Conservation (phyloP, 2,888 invertebrate species). For the Oxytorus armatus region DNA sequence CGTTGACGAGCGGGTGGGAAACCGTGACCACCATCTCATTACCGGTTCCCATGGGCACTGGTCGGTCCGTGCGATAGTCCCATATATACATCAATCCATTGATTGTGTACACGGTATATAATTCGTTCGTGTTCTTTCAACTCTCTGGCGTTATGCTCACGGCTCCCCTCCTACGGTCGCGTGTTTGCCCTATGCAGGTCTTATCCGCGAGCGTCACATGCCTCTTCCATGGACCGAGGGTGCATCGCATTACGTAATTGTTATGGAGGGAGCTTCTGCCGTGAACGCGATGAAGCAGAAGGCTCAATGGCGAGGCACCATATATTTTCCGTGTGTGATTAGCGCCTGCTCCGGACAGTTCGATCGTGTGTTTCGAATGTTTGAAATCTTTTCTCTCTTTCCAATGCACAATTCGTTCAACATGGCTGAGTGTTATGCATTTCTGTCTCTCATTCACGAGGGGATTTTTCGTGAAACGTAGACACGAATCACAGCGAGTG, state of each 20-base stretch:
- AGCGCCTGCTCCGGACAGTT: constrained; percentile 50
- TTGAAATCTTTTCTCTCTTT: constrained; percentile 7
- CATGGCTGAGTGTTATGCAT: neutral
- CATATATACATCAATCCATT: constrained; percentile 2
- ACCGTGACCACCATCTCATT: constrained; percentile 84
- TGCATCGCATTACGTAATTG: constrained; percentile 83
- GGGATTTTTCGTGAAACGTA: neutral
- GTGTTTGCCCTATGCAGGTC: constrained; percentile 74
- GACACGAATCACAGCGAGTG: constrained; percentile 16
- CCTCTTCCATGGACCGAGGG: constrained; percentile 72
- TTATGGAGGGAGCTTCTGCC: constrained; percentile 73
- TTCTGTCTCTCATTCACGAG: neutral
- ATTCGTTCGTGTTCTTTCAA: constrained; percentile 55
- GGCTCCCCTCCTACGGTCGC: constrained; percentile 69
- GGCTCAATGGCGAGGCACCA: neutral
- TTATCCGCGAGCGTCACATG: constrained; percentile 26
- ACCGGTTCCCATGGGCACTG: constrained; percentile 83
- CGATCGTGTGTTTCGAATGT: constrained; percentile 9
- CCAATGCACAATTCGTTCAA: neutral
- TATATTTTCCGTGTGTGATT: constrained; percentile 49
- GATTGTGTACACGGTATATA: constrained; percentile 53
- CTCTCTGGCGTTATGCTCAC: constrained; percentile 39
- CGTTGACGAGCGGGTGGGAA: constrained; percentile 77
- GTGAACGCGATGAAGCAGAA: constrained; percentile 40
- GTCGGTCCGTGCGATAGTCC: constrained; percentile 67